Percentiles rank a stretch among this genome's conserved stretches.
Conservation (phyloP, 2,113 vertebrate genomes). For the Ammodytes marinus region DNA sequence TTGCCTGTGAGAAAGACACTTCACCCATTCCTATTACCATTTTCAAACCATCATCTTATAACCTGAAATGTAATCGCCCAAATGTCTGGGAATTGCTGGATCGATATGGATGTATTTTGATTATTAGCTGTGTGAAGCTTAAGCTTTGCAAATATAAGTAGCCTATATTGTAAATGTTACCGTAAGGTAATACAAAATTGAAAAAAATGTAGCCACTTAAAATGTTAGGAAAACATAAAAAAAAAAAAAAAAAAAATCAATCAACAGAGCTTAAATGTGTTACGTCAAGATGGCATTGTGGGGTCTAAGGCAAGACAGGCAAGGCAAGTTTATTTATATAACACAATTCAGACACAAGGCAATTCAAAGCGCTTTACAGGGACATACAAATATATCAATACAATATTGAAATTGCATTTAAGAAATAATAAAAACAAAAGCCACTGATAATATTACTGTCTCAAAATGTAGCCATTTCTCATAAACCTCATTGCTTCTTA, state of each 20-base stretch:
- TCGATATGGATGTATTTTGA: neutral
- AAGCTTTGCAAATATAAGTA: neutral
- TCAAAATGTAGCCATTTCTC: neutral
- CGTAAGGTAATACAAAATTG: neutral
- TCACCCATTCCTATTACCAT: neutral
- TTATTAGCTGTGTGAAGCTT: neutral
- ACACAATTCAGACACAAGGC: too few relatives aligned
- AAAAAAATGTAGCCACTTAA: neutral
- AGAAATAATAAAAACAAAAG: neutral
- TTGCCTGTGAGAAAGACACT: neutral
- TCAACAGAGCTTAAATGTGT: too few relatives aligned
- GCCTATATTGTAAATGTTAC: too few relatives aligned
- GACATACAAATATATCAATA: too few relatives aligned
- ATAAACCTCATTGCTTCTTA: neutral
- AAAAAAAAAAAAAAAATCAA: too few relatives aligned
- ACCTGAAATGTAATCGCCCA: too few relatives aligned
- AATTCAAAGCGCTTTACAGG: too few relatives aligned
- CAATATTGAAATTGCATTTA: too few relatives aligned
- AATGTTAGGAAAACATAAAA: neutral
- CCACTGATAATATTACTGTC: neutral
- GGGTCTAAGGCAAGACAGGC: too few relatives aligned
- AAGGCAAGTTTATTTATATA: too few relatives aligned
- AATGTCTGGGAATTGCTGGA: neutral
- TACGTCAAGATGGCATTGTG: too few relatives aligned
- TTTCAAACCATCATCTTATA: neutral